These are phyloP conservation scores for Ceyx erithaca DNA, from an alignment of 2,797 vertebrate species.

Conservation along the genomic window DNA sequence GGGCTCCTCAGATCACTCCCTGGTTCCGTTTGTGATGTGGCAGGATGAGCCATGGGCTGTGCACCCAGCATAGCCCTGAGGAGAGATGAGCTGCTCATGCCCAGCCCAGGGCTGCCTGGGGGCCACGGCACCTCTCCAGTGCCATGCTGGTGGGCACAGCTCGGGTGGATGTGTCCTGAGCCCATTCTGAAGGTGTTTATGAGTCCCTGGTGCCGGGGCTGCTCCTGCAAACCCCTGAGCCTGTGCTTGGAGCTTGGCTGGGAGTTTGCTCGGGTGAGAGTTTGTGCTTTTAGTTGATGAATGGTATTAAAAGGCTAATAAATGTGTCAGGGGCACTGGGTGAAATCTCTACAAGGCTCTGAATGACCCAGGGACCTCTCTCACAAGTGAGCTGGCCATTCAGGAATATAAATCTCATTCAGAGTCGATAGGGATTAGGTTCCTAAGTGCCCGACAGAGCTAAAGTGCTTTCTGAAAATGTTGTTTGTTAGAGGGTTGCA, in stretches of 20 bases:
- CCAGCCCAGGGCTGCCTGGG: neutral
- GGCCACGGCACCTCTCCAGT: fast-evolving
- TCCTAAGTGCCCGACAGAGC: constrained; percentile 18
- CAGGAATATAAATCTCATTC: constrained; percentile 31
- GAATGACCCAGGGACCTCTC: neutral
- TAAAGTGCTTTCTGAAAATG: constrained; percentile 25
- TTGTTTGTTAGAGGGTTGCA: neutral
- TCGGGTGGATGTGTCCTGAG: fast-evolving
- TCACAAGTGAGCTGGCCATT: neutral
- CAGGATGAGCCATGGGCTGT: too few species aligned
- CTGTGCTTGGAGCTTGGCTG: fast-evolving
- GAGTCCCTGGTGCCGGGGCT: neutral
- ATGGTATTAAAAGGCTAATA: neutral
- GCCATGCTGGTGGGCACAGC: neutral
- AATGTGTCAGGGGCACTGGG: fast-evolving
- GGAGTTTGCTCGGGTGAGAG: fast-evolving
- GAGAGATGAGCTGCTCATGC: too few species aligned
- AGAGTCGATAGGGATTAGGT: constrained; percentile 33
- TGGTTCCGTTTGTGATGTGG: fast-evolving
- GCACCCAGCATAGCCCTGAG: fast-evolving
- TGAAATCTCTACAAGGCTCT: neutral
- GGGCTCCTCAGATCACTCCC: neutral
- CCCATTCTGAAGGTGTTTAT: neutral
- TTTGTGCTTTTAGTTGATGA: neutral
- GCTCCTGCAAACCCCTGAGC: neutral